These are phyloP conservation scores for Synanthedon myopaeformis DNA, from an alignment of 2,888 invertebrate genomes.

Conservation along the genomic window DNA sequence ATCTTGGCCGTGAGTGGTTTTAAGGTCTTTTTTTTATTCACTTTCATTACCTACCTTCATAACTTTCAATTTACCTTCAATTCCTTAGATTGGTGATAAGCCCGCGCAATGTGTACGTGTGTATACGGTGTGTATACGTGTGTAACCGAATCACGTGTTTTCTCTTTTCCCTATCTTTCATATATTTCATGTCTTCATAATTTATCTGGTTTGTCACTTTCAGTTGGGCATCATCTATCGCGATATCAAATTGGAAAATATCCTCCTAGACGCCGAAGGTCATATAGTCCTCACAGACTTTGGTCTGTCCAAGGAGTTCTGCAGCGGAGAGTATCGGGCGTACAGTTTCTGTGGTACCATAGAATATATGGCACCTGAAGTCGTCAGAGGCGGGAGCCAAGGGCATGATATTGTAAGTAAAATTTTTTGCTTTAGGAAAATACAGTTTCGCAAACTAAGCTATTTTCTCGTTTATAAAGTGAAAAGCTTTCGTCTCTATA, in stretches of 20 bases:
- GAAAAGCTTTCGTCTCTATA: no score
- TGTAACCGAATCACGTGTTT: no score
- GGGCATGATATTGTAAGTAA: slow-evolving; percentile 96
- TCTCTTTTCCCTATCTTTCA: no score
- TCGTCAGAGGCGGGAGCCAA: slow-evolving; percentile 83
- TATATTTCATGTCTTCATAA: background rate
- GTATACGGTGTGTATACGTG: no score
- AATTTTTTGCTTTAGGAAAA: background rate
- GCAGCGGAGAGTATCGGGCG: slow-evolving; percentile 80
- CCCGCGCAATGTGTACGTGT: no score
- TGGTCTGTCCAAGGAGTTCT: slow-evolving; percentile 95
- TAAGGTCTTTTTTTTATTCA: no score
- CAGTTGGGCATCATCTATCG: slow-evolving; percentile 97
- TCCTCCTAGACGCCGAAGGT: slow-evolving; percentile 91
- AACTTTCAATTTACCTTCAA: no score
- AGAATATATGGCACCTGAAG: slow-evolving; percentile 97
- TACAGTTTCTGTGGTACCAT: slow-evolving; percentile 99
- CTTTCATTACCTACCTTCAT: no score
- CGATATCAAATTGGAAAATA: slow-evolving; percentile 97
- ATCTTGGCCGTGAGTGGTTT: no score
- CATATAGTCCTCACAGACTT: slow-evolving; percentile 98
- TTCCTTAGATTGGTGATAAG: no score
- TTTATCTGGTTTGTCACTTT: slow-evolving; percentile 12
- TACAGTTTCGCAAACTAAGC: no score
- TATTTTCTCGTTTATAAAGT: no score